Evolutionary conservation across 2,113 vertebrate genomes (phyloP).

Genomic region (Polypterus bichir): DNA sequence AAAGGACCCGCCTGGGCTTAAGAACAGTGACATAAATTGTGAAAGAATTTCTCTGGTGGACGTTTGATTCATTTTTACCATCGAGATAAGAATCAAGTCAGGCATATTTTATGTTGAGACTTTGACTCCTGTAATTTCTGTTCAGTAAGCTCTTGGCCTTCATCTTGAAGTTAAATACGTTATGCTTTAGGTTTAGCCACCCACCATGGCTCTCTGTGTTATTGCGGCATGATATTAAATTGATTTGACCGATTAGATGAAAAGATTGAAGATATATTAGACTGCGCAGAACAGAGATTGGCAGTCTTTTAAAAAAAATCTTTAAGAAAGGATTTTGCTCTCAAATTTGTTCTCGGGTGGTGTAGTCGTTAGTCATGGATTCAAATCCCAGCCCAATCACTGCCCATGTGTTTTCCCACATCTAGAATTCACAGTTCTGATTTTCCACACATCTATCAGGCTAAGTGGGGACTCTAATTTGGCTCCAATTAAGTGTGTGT

Average conservation of each 20-base stretch:
- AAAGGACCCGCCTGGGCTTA: conserved; percentile 26
- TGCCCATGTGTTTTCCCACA: too few species aligned
- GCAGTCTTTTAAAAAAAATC: not conserved
- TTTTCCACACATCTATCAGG: too few species aligned
- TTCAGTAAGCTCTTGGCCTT: not conserved
- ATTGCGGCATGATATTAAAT: conserved; percentile 8
- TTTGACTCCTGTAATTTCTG: conserved; percentile 13
- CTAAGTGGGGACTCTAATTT: too few species aligned
- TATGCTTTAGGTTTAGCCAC: conserved; percentile 1
- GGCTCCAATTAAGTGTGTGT: too few species aligned
- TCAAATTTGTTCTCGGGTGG: too few species aligned
- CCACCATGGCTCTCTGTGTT: not conserved
- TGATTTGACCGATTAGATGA: conserved; percentile 1
- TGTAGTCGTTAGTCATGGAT: too few species aligned
- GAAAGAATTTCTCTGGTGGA: conserved; percentile 15
- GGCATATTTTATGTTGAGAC: conserved; percentile 19
- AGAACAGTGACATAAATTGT: conserved; percentile 26
- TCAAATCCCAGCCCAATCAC: too few species aligned
- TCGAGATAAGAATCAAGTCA: conserved; percentile 20
- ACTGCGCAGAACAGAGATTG: not conserved
- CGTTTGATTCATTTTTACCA: conserved; percentile 23
- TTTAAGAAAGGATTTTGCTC: not conserved
- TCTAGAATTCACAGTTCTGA: too few species aligned
- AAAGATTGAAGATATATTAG: conserved; percentile 9
- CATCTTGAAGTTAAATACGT: not conserved